Base-by-base conservation (phyloP, 2,113 vertebrate genomes). In the Oncorhynchus clarkii region DNA sequence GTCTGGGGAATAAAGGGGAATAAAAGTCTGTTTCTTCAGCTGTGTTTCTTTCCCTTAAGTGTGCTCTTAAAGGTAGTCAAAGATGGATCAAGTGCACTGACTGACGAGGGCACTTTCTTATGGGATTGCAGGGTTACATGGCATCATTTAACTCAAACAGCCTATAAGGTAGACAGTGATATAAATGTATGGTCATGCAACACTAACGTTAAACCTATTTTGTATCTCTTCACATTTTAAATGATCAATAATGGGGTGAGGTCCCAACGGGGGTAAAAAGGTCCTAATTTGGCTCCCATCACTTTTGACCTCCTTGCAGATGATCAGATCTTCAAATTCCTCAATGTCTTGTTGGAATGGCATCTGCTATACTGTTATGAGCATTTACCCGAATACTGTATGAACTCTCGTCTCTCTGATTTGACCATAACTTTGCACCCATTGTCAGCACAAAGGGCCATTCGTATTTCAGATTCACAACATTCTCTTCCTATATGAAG, bases 41-140 rank as follows among this genome's bases (percentile, higher is more conserved):
- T 79, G 51, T 70, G 75, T 64, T 70, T 66, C 67, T 70, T 80
- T 68, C 51, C 70, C 72, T 59, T 76, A 80, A 68, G 72, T 71
- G 64, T 70, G 22, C 65, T 57, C 31, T 72, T 51, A 64, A 24
- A 18, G 29, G 72, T 76, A 75, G 81, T 73, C 49, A 74, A 75
- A 83, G 74, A 74, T 48, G 34, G 45, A 24, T 49, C 64, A 60
- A 67, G 51, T n/a, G 39, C 34, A 74, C 16, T 18, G 16, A 14
- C 51, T 54, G 51, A 54, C 51, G 18, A 4, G 64, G 16, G 49
- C 49, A 67, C 24, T 67, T 73, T 18, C 60, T 60, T 73, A 59
- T 1, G 20, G 68, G 65, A 13, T 39, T 67, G 34, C 67, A 49
- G 72, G 34, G 70, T 69, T 34, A 45, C 20, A 45, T n/a, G 67